A percentile compares a stretch with the other conserved stretches of the same genome.
Evolutionary conservation across 1,140 invertebrate species (phyloP).

Genomic region (Drosophila chauvacae): DNA sequence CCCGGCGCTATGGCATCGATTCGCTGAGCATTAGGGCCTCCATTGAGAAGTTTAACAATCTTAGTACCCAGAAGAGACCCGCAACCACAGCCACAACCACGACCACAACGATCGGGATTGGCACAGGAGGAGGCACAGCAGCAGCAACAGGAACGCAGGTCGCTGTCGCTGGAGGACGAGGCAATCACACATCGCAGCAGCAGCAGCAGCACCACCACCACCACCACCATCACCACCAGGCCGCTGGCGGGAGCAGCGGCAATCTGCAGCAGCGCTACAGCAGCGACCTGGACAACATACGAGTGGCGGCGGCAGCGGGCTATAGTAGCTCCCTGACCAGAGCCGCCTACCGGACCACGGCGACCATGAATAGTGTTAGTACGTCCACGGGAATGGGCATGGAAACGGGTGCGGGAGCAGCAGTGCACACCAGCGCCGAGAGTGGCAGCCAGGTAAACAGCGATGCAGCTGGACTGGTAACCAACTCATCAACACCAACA

Average conservation of each 20-base stretch:
- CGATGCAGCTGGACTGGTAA: constrained; percentile 4
- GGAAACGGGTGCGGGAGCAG: background rate
- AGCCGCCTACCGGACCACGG: constrained; percentile 58
- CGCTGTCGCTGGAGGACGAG: background rate
- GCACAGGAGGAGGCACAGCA: background rate
- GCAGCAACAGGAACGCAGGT: background rate
- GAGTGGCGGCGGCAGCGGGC: constrained; percentile 50
- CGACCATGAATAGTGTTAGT: constrained; percentile 21
- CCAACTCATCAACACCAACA: too few species aligned
- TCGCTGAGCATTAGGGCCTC: constrained; percentile 78
- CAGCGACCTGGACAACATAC: constrained; percentile 64
- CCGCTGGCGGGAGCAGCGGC: constrained; percentile 57
- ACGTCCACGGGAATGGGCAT: background rate
- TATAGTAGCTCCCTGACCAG: constrained; percentile 76
- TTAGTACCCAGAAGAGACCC: constrained; percentile 66
- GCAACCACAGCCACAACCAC: background rate
- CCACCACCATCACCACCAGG: background rate
- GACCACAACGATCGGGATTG: background rate
- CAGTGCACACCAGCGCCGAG: background rate
- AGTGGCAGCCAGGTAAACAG: constrained; percentile 35
- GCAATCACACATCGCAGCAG: constrained; percentile 3
- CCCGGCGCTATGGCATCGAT: constrained; percentile 67
- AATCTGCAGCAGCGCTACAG: constrained; percentile 78
- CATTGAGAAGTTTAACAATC: constrained; percentile 82
- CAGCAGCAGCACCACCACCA: constrained; percentile 4